A percentile compares a stretch with the other conserved stretches of the same genome.
These are phyloP conservation scores for Thunnus albacares DNA, from an alignment of 2,797 vertebrate genomes.

Conservation along the genomic window DNA sequence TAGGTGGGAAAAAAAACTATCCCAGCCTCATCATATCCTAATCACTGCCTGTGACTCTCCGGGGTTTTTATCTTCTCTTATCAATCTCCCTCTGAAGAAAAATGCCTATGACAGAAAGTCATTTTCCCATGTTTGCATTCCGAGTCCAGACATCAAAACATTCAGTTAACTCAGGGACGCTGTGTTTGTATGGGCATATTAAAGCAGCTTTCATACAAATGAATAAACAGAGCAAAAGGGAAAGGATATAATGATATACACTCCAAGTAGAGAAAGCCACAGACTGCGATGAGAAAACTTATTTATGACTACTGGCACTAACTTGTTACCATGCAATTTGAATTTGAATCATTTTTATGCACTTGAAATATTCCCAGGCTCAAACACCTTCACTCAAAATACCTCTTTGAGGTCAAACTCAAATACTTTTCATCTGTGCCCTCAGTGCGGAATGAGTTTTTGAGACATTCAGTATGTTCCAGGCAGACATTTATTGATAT, in stretches of 20 bases:
- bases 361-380: constrained; percentile 29
- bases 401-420: constrained; percentile 14
- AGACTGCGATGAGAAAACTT: neutral
- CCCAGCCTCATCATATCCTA: constrained; percentile 20
- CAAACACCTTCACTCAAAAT: constrained; percentile 36
- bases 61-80: constrained; percentile 55
- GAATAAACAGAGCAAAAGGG: constrained; percentile 63
- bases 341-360: constrained; percentile 28
- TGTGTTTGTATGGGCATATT: constrained; percentile 56
- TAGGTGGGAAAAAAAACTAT: constrained; percentile 14
- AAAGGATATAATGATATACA: constrained; percentile 47
- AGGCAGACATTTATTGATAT: constrained; percentile 37
- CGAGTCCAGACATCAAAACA: constrained; percentile 62
- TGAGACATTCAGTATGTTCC: constrained; percentile 34
- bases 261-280: constrained; percentile 10
- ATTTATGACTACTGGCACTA: constrained; percentile 2
- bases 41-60: constrained; percentile 46
- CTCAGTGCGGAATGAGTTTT: constrained; percentile 23
- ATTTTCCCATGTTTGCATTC: constrained; percentile 64
- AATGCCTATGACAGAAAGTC: constrained; percentile 41
- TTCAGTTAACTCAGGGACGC: constrained; percentile 40
- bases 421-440: constrained; percentile 26
- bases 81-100: constrained; percentile 36
- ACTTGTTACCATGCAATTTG: constrained; percentile 11
- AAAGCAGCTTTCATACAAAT: constrained; percentile 63